Conservation (phyloP, 2,888 invertebrate species). For the Crocallis elinguaria region DNA sequence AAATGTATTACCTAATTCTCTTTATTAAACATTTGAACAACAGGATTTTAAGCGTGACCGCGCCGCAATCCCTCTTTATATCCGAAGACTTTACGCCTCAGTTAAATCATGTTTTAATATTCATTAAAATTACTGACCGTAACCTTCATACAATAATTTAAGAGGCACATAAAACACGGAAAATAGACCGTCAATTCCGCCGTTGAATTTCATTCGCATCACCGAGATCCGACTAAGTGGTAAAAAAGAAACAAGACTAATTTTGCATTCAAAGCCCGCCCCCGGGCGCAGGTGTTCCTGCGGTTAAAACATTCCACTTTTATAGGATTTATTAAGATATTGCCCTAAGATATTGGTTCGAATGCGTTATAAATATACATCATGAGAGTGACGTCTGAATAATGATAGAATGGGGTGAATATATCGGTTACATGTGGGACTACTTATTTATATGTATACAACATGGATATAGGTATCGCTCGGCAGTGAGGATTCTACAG, state of each 20-base stretch:
- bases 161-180: slow-evolving; percentile 49
- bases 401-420: slow-evolving; percentile 40
- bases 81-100: slow-evolving; percentile 9
- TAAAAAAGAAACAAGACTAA: slow-evolving; percentile 83
- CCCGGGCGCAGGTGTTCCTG: slow-evolving; percentile 74
- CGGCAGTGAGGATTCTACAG: too few relatives aligned
- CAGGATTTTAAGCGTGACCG: background rate
- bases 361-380: slow-evolving; percentile 43
- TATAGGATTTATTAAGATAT: slow-evolving; percentile 83
- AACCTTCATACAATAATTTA: slow-evolving; percentile 38
- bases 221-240: slow-evolving; percentile 74
- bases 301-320: slow-evolving; percentile 82
- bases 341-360: slow-evolving; percentile 70
- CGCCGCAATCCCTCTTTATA: slow-evolving; percentile 3
- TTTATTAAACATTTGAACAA: too few relatives aligned
- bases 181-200: slow-evolving; percentile 70
- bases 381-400: slow-evolving; percentile 34
- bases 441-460: slow-evolving; percentile 34
- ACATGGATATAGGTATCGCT: background rate
- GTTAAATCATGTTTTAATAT: slow-evolving; percentile 14
- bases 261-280: slow-evolving; percentile 81
- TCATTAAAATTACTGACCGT: slow-evolving; percentile 41
- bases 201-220: slow-evolving; percentile 75
- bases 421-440: slow-evolving; percentile 35
- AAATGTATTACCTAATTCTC: too few relatives aligned